These are phyloP conservation scores for Orchestes rusci DNA, from an alignment of 2,888 invertebrate species.

Conservation along the genomic window DNA sequence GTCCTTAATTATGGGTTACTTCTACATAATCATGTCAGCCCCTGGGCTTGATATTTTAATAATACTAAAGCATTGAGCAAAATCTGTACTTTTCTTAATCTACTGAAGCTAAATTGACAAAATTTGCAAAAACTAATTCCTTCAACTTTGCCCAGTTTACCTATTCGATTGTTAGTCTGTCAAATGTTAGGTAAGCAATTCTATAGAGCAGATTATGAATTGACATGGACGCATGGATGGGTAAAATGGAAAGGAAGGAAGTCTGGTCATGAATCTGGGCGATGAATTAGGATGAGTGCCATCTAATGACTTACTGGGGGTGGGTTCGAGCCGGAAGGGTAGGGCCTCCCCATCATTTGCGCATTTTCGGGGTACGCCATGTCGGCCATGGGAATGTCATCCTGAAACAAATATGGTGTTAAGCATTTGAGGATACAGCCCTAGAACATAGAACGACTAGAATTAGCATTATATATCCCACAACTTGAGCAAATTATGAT, in stretches of 20 bases:
- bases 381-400: constrained; percentile 68
- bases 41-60: no score
- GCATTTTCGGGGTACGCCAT: constrained; percentile 61
- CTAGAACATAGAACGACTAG: no score
- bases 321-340: constrained; percentile 44
- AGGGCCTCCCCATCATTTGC: constrained; percentile 41
- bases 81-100: no score
- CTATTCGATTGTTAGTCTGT: no score
- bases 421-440: neutral
- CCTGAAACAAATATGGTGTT: constrained; percentile 48
- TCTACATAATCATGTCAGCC: no score
- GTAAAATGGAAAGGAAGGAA: constrained; percentile 14
- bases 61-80: no score
- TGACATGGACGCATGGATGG: constrained; percentile 40
- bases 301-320: constrained; percentile 47
- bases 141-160: no score
- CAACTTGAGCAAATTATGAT: neutral
- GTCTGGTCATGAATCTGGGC: no score
- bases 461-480: neutral
- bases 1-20: no score
- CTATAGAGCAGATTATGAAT: constrained; percentile 34
- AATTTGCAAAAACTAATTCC: no score
- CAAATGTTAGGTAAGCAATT: no score
- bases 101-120: no score
- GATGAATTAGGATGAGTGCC: constrained; percentile 7